Conservation (phyloP, 1,140 invertebrate genomes). For the Drosophila albomicans region DNA sequence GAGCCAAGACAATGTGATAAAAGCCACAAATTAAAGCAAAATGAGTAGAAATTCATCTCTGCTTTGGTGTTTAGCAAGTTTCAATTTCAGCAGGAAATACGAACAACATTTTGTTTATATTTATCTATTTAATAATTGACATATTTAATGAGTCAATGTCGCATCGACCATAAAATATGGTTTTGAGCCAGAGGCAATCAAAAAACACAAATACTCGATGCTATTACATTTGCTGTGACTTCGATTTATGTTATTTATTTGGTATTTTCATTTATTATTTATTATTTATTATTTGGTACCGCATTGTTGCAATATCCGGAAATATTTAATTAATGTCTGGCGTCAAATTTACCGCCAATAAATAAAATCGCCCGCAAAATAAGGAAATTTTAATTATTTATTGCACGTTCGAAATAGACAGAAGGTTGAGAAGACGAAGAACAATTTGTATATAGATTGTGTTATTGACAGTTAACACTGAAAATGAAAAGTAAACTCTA, state of each 20-base stretch:
- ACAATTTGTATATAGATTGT: too few species aligned
- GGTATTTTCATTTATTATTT: conserved; percentile 40
- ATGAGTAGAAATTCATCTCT: neutral
- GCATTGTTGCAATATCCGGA: conserved; percentile 28
- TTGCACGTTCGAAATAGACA: neutral
- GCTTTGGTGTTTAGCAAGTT: too few species aligned
- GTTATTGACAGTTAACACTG: neutral
- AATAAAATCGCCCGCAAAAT: neutral
- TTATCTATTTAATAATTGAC: conserved; percentile 34
- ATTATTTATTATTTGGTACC: too few species aligned
- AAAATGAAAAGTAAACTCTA: neutral
- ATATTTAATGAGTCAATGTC: conserved; percentile 57
- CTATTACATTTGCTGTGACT: conserved; percentile 6
- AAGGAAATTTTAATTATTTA: conserved; percentile 21
- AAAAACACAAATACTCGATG: conserved; percentile 6
- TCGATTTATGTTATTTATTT: conserved; percentile 29
- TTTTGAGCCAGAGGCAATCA: conserved; percentile 13
- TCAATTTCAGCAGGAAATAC: too few species aligned
- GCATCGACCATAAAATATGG: conserved; percentile 46
- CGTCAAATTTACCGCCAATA: neutral
- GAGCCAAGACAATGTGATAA: neutral
- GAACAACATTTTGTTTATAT: neutral
- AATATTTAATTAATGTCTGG: conserved; percentile 40
- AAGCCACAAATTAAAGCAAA: neutral
- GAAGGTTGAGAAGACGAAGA: neutral